phyloP scores from a whole-genome alignment of 2,113 vertebrate genomes.

The Anolis sagrei region DNA sequence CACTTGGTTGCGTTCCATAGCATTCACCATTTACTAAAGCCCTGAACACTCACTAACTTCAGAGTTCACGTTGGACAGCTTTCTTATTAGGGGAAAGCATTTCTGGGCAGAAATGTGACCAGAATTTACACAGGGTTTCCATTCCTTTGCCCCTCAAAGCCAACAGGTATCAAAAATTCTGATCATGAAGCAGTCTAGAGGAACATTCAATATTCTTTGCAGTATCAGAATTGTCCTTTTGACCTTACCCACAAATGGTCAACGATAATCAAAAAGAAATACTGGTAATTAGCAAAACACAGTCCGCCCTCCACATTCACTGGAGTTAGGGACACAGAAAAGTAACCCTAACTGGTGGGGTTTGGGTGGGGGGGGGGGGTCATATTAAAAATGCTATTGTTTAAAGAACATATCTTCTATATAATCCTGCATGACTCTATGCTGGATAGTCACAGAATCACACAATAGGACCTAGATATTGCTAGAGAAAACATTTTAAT shows the following conservation, averaged over 20 bases:
- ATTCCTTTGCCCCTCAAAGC: slow-evolving; percentile 27
- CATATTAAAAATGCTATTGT: no score
- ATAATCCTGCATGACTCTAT: no score
- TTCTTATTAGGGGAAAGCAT: slow-evolving; percentile 41
- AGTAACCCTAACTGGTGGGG: no score
- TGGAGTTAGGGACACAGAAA: no score
- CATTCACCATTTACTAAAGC: slow-evolving; percentile 59
- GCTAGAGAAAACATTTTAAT: no score
- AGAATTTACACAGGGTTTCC: slow-evolving; percentile 38
- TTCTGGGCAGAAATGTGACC: slow-evolving; percentile 43
- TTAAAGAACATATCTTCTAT: no score
- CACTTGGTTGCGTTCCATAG: slow-evolving; percentile 66
- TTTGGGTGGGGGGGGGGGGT: no score
- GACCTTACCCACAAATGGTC: slow-evolving; percentile 37
- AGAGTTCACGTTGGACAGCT: slow-evolving; percentile 30
- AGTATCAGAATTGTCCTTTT: slow-evolving; percentile 9
- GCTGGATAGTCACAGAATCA: no score
- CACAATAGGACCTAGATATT: no score
- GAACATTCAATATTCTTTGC: neutral
- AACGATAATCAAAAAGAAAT: slow-evolving; percentile 16
- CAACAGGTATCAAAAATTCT: neutral
- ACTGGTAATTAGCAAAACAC: neutral
- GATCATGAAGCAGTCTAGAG: neutral
- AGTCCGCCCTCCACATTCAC: no score
- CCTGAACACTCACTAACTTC: slow-evolving; percentile 61